phyloP scores from a whole-genome alignment of 1,140 invertebrate species.

The Temnothorax longispinosus region DNA sequence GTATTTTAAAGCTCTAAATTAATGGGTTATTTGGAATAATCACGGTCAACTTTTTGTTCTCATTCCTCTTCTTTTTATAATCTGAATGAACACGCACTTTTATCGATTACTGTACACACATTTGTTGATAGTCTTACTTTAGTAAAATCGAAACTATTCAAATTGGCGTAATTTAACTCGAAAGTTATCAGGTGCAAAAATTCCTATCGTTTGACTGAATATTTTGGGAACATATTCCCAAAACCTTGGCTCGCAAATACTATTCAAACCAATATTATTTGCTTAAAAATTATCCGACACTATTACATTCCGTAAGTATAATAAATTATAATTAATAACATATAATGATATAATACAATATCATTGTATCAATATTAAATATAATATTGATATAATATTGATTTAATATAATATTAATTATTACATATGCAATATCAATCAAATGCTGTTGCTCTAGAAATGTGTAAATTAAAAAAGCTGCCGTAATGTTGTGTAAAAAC shows the following conservation, averaged over 20 bases:
- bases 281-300: constrained; percentile 1
- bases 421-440: not conserved
- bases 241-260: not conserved
- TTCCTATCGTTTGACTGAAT: not conserved
- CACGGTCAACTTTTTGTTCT: not conserved
- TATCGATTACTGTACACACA: constrained; percentile 51
- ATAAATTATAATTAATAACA: not conserved
- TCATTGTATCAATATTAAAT: not conserved
- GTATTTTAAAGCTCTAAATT: not conserved
- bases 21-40: not conserved
- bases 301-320: not conserved
- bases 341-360: not conserved
- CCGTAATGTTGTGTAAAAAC: not conserved
- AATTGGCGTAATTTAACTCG: not conserved
- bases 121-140: constrained; percentile 51
- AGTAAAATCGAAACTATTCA: constrained; percentile 32
- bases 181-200: constrained; percentile 9
- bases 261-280: not conserved
- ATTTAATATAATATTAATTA: not conserved
- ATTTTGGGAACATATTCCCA: not conserved
- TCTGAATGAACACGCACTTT: constrained; percentile 25
- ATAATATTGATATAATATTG: not conserved
- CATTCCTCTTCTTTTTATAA: constrained; percentile 11
- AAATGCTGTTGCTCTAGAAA: constrained; percentile 2
- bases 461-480: not conserved